A percentile compares a stretch with the other conserved stretches of the same genome.
Evolutionary conservation across 2,797 vertebrate genomes (phyloP).

Genomic region (Melanotaenia parkinsoni): DNA sequence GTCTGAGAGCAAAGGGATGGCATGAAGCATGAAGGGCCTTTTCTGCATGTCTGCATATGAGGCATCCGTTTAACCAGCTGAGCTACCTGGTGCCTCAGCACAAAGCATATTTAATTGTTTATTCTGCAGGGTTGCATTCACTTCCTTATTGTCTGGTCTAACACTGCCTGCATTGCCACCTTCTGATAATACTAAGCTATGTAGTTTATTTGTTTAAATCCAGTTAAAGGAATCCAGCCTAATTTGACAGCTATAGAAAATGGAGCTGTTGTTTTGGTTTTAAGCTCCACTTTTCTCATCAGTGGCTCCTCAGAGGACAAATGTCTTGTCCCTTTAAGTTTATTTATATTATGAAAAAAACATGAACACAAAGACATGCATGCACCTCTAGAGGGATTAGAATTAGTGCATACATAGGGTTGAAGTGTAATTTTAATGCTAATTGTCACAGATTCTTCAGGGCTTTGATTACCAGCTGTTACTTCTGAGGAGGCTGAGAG

Average conservation of each 20-base stretch:
- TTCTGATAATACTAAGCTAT: too few relatives aligned
- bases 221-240: too few relatives aligned
- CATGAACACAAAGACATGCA: constrained; percentile 27
- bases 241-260: background rate
- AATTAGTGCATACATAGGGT: constrained; percentile 11
- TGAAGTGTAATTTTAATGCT: constrained; percentile 52
- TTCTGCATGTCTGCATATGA: too few relatives aligned
- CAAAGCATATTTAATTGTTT: too few relatives aligned
- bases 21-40: too few relatives aligned
- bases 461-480: constrained; percentile 63
- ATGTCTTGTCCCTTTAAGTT: constrained; percentile 36
- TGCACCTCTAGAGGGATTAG: constrained; percentile 23
- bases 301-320: constrained; percentile 16
- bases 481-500: constrained; percentile 59
- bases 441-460: constrained; percentile 53
- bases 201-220: too few relatives aligned
- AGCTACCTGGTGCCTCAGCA: too few relatives aligned
- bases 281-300: background rate
- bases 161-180: too few relatives aligned
- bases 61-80: too few relatives aligned
- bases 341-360: constrained; percentile 48
- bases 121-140: too few relatives aligned
- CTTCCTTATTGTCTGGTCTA: too few relatives aligned
- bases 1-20: too few relatives aligned
- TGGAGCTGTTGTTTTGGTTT: background rate